These are phyloP conservation scores for Nomada goodeniana DNA, from an alignment of 2,888 invertebrate genomes.

Conservation along the genomic window DNA sequence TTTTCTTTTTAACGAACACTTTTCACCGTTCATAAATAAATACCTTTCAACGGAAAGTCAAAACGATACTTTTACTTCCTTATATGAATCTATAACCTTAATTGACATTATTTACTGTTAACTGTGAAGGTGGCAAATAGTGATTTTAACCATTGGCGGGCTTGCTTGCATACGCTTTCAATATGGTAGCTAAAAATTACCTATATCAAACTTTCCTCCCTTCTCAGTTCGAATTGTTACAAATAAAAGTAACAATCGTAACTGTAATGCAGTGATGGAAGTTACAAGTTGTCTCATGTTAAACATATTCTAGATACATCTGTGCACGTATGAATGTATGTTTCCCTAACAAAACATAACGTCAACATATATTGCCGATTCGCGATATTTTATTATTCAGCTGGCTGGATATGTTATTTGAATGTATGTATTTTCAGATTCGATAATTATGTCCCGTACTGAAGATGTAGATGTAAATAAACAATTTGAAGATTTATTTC, in stretches of 20 bases:
- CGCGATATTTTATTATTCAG: no score
- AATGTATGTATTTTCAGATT: constrained; percentile 9
- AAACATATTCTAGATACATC: not conserved
- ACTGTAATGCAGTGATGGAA: not conserved
- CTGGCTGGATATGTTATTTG: not conserved
- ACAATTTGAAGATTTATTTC: constrained; percentile 89
- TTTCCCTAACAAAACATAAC: not conserved
- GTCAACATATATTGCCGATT: not conserved
- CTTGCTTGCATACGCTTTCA: constrained; percentile 12
- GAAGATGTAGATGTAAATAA: constrained; percentile 89
- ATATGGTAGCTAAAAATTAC: constrained; percentile 17
- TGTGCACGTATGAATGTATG: not conserved
- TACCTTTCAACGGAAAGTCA: not conserved
- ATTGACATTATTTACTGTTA: constrained; percentile 22
- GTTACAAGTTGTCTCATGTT: not conserved
- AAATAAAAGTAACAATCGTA: no score
- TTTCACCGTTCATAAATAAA: not conserved
- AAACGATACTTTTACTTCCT: not conserved
- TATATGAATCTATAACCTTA: constrained; percentile 22
- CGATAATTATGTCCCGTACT: constrained; percentile 39
- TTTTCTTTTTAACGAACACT: not conserved
- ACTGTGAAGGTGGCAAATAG: not conserved
- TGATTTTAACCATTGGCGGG: constrained; percentile 31
- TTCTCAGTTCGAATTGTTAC: no score
- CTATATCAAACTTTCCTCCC: not conserved